Conservation (phyloP, 2,797 vertebrate species). For the Chloroceryle amazona region DNA sequence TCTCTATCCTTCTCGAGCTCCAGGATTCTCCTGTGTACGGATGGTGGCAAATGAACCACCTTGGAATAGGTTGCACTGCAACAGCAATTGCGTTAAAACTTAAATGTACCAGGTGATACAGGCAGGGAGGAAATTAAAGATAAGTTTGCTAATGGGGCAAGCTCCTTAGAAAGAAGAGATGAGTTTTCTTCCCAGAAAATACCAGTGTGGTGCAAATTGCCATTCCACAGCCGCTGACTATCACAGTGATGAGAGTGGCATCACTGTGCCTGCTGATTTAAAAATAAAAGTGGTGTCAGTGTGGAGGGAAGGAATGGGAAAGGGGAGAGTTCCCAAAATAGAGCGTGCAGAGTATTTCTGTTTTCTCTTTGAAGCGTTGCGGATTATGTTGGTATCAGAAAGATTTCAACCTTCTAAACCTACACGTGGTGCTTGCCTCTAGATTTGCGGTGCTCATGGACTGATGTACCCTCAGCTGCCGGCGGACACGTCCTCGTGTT, state of each 20-base stretch:
- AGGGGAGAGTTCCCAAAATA: conserved; percentile 38
- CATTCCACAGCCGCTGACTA: conserved; percentile 26
- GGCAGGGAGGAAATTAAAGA: neutral
- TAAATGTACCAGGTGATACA: neutral
- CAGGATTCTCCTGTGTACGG: neutral
- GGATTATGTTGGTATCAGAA: neutral
- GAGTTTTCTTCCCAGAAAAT: neutral
- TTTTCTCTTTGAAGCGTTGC: conserved; percentile 39
- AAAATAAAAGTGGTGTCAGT: conserved; percentile 61
- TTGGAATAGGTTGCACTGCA: neutral
- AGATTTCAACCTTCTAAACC: neutral
- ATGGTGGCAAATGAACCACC: neutral
- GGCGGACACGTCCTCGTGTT: neutral
- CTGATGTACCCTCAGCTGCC: neutral
- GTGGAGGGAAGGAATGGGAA: neutral
- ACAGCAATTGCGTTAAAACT: neutral
- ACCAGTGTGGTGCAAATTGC: neutral
- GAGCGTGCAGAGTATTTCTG: conserved; percentile 33
- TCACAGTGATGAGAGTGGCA: conserved; percentile 25
- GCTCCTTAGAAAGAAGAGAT: neutral
- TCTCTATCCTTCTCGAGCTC: neutral
- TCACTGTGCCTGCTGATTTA: conserved; percentile 34
- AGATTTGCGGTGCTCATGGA: neutral
- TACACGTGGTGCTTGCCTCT: neutral
- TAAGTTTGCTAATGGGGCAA: neutral